Conservation (phyloP, 2,113 vertebrate genomes). For the Tympanuchus pallidicinctus region DNA sequence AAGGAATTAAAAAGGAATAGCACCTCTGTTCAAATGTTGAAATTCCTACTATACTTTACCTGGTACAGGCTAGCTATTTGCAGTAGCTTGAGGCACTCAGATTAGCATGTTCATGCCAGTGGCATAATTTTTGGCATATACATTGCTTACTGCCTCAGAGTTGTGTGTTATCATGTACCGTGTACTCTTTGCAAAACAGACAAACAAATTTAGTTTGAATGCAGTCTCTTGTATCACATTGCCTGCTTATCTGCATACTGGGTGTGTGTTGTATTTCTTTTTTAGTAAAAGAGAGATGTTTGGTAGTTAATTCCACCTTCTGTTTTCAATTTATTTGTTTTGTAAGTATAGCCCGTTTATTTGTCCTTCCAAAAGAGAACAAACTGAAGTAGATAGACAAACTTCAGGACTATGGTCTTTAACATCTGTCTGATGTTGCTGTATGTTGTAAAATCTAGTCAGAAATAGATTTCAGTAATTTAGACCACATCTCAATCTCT, state of each 20-base stretch:
- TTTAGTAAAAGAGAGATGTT: slow-evolving; percentile 43
- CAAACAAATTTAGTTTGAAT: slow-evolving; percentile 29
- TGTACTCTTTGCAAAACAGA: slow-evolving; percentile 31
- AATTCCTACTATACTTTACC: background rate
- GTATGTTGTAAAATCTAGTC: slow-evolving; percentile 30
- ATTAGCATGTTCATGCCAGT: background rate
- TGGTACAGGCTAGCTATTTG: background rate
- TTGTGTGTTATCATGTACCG: background rate
- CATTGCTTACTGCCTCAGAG: background rate
- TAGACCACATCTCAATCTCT: background rate
- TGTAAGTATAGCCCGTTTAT: slow-evolving; percentile 74
- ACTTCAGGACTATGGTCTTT: slow-evolving; percentile 40
- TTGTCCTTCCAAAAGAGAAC: slow-evolving; percentile 69
- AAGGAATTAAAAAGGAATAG: background rate
- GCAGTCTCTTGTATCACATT: background rate
- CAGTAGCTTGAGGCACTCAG: background rate
- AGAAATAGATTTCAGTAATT: slow-evolving; percentile 9
- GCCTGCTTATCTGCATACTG: background rate
- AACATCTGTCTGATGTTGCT: slow-evolving; percentile 23
- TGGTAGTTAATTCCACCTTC: slow-evolving; percentile 51
- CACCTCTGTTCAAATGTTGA: background rate
- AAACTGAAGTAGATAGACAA: slow-evolving; percentile 4
- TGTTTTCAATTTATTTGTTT: slow-evolving; percentile 79
- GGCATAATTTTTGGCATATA: background rate
- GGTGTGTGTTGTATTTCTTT: background rate